Conservation (phyloP, 1,140 invertebrate genomes). For the Meteorus sp. region DNA sequence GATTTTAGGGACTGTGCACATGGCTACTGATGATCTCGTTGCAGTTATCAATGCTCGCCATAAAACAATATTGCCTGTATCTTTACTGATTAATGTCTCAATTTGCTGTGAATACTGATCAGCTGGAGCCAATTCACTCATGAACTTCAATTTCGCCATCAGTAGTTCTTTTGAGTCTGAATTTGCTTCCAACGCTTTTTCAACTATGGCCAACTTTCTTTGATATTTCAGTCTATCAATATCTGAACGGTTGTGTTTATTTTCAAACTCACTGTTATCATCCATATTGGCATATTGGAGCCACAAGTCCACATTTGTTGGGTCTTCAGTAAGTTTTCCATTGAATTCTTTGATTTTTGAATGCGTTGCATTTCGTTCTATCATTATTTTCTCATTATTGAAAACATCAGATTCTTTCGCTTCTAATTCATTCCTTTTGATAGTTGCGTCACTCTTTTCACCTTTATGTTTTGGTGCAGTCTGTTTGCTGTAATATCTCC, state of each 20-base stretch:
- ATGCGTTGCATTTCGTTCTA: constrained; percentile 54
- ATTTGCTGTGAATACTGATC: constrained; percentile 57
- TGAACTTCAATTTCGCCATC: constrained; percentile 56
- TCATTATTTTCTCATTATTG: constrained; percentile 34
- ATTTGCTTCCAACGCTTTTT: constrained; percentile 62
- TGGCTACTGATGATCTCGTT: constrained; percentile 63
- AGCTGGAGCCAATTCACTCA: constrained; percentile 58
- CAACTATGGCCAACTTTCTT: constrained; percentile 62
- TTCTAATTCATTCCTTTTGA: constrained; percentile 19
- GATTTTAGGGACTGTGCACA: constrained; percentile 63
- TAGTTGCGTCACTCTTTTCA: constrained; percentile 25
- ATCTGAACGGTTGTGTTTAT: constrained; percentile 40
- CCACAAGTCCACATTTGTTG: constrained; percentile 60
- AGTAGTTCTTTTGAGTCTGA: constrained; percentile 53
- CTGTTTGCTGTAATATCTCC: constrained; percentile 40
- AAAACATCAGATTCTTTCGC: no score
- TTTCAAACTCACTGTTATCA: constrained; percentile 48
- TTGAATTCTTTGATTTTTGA: constrained; percentile 60
- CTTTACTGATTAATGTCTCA: constrained; percentile 58
- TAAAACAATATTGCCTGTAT: constrained; percentile 61
- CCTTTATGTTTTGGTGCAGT: no score
- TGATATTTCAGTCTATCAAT: constrained; percentile 46
- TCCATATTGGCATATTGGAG: constrained; percentile 64
- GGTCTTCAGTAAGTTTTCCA: constrained; percentile 55
- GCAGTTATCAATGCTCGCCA: constrained; percentile 65